These are phyloP conservation scores for Astyanax mexicanus DNA, from an alignment of 2,797 vertebrate species.

Conservation along the genomic window DNA sequence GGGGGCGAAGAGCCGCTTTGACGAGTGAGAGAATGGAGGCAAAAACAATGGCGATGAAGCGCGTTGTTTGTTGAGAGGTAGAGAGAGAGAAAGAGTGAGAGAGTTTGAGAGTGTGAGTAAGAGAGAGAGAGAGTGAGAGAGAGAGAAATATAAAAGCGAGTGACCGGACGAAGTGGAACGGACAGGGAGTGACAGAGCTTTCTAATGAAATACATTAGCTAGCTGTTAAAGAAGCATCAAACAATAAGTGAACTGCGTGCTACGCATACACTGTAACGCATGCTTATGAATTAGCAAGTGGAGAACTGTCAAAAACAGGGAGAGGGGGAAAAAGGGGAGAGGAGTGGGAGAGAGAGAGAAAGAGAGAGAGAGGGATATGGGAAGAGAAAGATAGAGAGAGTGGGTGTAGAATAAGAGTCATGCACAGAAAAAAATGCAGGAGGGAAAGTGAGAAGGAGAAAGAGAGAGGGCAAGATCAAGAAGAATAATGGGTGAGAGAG, in stretches of 20 bases:
- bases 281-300: slow-evolving; percentile 41
- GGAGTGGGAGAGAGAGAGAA: slow-evolving; percentile 16
- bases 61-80: slow-evolving; percentile 65
- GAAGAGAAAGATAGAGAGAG: neutral
- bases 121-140: slow-evolving; percentile 35
- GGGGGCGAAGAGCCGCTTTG: slow-evolving; percentile 64
- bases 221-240: slow-evolving; percentile 72
- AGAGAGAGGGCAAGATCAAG: neutral
- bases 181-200: slow-evolving; percentile 66
- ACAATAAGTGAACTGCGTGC: slow-evolving; percentile 62
- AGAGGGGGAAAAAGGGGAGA: slow-evolving; percentile 43
- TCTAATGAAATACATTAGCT: slow-evolving; percentile 79
- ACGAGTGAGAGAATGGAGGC: slow-evolving; percentile 64
- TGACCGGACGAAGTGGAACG: slow-evolving; percentile 57
- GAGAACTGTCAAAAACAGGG: slow-evolving; percentile 35
- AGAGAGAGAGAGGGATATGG: slow-evolving; percentile 46
- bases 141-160: slow-evolving; percentile 35
- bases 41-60: slow-evolving; percentile 65
- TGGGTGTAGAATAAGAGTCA: too few species aligned
- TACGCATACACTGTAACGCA: slow-evolving; percentile 54
- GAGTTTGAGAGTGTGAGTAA: slow-evolving; percentile 30
- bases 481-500: too few species aligned
- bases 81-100: slow-evolving; percentile 28
- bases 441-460: neutral
- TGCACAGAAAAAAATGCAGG: too few species aligned